Evolutionary conservation across 1,140 invertebrate genomes (phyloP), one percentile per base, ranked within the genome.

Genomic region (Saccostrea cuccullata): DNA sequence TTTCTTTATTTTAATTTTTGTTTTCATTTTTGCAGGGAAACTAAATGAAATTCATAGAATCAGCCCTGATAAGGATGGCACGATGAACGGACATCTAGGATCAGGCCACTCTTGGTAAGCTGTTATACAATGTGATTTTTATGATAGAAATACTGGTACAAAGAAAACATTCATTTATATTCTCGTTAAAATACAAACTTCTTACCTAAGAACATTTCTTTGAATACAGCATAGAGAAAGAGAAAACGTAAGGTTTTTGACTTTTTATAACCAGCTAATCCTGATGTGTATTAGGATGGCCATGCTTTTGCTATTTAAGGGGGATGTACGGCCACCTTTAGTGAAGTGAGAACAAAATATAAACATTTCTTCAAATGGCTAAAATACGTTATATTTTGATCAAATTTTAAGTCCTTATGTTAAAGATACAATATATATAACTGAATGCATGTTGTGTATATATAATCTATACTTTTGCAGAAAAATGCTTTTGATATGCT

Each of bases 101-200:
- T 87, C 86, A 85, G 90, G 91, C 30, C 90, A 92, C 23, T 92
- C 93, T 9, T 94, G 93, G 93, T 93, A 83, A 89, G 93, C 82
- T 17, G 26, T 23, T 55, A 55, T 47, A 56, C n/a, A 56, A 12
- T 2, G 55, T 30, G 23, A 11, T n/a, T 36, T 77, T 64, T n/a
- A 64, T 20, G n/a, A n/a, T 2, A 40, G 70, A 17, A 36, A 30
- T 13, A 77, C n/a, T n/a, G 30, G 3, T 36, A 77, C 70, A 30
- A 17, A 67, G 47, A 64, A 20, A 8, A 64, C 58, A 20, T 17
- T 20, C 47, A 47, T 47, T 1, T 47, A 6, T 47, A 47, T 47
- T 47, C 5, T 47, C 6, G 5, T 47, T 47, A 47, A 3, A 6
- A 47, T 47, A 47, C 6, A 47, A 47, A 47, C 47, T 47, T 47